These are phyloP conservation scores for Paedocypris sp. DNA, from an alignment of 2,113 vertebrate species.

Conservation along the genomic window DNA sequence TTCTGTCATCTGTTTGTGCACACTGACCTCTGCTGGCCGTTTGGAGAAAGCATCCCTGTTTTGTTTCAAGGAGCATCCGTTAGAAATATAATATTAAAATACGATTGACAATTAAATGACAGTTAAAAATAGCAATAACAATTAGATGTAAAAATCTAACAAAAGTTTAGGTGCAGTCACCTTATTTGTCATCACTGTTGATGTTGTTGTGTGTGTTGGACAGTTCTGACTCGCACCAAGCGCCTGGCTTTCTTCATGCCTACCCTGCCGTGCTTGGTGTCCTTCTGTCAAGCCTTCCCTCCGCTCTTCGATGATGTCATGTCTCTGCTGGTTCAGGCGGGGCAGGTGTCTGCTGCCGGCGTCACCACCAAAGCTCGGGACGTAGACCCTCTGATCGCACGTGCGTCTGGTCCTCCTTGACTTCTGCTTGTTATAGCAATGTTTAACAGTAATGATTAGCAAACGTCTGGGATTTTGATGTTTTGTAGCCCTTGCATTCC, in stretches of 20 bases:
- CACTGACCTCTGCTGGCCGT: slow-evolving; percentile 1
- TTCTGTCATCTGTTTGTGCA: neutral
- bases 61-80: too few relatives aligned
- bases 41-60: too few relatives aligned
- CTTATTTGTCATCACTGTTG: neutral
- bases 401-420: slow-evolving; percentile 56
- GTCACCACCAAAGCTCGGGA: slow-evolving; percentile 86
- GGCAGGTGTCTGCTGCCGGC: slow-evolving; percentile 92
- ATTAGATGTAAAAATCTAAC: too few relatives aligned
- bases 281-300: slow-evolving; percentile 93
- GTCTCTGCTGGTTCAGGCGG: slow-evolving; percentile 86
- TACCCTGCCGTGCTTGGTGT: slow-evolving; percentile 87
- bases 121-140: too few relatives aligned
- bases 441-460: too few relatives aligned
- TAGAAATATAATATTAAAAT: too few relatives aligned
- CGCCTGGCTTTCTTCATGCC: slow-evolving; percentile 92
- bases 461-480: neutral
- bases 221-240: slow-evolving; percentile 86
- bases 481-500: neutral
- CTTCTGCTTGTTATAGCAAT: too few relatives aligned
- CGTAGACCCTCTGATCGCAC: slow-evolving; percentile 84
- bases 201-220: slow-evolving; percentile 2
- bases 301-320: slow-evolving; percentile 91
- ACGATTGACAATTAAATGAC: too few relatives aligned
- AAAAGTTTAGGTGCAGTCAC: too few relatives aligned